Evolutionary conservation across 2,113 vertebrate genomes (phyloP).

Genomic region (Cryptomyrus ogoouensis): DNA sequence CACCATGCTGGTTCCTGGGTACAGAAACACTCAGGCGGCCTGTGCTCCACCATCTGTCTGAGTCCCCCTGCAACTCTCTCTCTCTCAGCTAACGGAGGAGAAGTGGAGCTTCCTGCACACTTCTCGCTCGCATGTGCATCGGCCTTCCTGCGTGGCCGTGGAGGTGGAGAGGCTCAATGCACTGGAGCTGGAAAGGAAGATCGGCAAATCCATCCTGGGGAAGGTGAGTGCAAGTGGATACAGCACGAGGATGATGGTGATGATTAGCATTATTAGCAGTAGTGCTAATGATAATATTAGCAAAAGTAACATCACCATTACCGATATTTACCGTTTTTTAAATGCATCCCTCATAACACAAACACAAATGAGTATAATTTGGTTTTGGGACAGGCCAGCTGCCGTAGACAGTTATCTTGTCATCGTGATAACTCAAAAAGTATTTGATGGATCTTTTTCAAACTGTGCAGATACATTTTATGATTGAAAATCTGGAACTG

Average conservation of each 20-base stretch:
- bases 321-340: not conserved
- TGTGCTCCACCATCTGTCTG: not conserved
- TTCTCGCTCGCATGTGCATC: slow-evolving; percentile 77
- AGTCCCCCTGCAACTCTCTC: not conserved
- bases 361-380: not conserved
- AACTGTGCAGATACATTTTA: not conserved
- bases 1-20: not conserved
- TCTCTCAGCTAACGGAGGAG: slow-evolving; percentile 74
- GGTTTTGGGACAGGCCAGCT: not conserved
- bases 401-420: not conserved
- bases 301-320: not conserved
- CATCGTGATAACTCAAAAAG: not conserved
- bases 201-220: slow-evolving; percentile 87
- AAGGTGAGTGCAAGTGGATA: slow-evolving; percentile 64
- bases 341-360: not conserved
- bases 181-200: slow-evolving; percentile 78
- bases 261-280: not conserved
- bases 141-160: slow-evolving; percentile 79
- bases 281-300: not conserved
- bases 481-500: not conserved
- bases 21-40: not conserved
- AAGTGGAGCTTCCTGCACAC: slow-evolving; percentile 88
- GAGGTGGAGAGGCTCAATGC: slow-evolving; percentile 82
- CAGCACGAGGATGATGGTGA: not conserved
- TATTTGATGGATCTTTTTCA: not conserved